Base-by-base conservation (phyloP, 2,888 invertebrate genomes). In the Ptilodon capucinus region DNA sequence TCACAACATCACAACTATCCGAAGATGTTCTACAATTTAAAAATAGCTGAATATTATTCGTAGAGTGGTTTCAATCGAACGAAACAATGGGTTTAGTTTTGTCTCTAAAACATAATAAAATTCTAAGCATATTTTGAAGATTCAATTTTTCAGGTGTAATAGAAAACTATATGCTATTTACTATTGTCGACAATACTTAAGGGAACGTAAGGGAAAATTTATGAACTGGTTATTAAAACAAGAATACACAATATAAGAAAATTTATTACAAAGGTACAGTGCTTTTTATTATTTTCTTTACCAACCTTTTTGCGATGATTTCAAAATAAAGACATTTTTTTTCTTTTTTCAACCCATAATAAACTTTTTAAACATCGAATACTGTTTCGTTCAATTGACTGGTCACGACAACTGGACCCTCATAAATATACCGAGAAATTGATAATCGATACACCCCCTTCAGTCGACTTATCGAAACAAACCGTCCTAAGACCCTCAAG, bases 361-460 rank as follows among this genome's bases (percentile, higher is more conserved):
- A 48, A 51, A 51, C 44, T 54, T 54, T 23, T 28, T 40, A 35
- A 28, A 28, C 2, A n/a, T 28, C 42, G 9, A 25, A 46, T 39
- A 48, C 40, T 52, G 36, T 50, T 25, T 42, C 23, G 51, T 57
- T 59, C 41, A 32, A 30, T 30, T 57, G 44, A 30, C 44, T 48
- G 38, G 43, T 57, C 54, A 66, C 59, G 54, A 17, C 49, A 42
- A 46, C 34, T 38, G 11, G 48, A 49, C 57, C 54, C 46, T 57
- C 39, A 48, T 44, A 53, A 60, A 53, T 64, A 44, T 60, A 48
- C 51, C 14, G 45, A 51, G 46, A 53, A 55, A 57, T 61, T 56
- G 48, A 57, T 55, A 56, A 57, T 57, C 54, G 53, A 52, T 54
- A 55, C 41, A 52, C 44, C 46, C 50, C 46, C 50, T 56, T 63